Conservation (phyloP, 2,888 invertebrate genomes). For the Oxystoma pomonae region DNA sequence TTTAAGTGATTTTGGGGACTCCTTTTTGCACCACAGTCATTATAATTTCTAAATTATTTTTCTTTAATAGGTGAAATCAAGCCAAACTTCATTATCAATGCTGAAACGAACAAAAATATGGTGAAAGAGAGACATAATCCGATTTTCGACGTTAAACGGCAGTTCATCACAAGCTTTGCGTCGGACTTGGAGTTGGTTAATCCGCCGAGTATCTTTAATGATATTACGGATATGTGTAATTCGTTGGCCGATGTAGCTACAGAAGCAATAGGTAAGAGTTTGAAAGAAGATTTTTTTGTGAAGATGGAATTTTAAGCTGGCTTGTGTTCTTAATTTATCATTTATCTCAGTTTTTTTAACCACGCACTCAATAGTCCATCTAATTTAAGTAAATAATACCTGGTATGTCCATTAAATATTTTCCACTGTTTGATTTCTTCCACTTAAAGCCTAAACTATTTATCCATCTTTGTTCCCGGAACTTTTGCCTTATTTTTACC, state of each 20-base stretch:
- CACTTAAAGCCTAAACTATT: too few relatives aligned
- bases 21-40: too few relatives aligned
- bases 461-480: too few relatives aligned
- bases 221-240: slow-evolving; percentile 57
- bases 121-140: slow-evolving; percentile 27
- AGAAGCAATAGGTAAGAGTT: slow-evolving; percentile 54
- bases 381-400: too few relatives aligned
- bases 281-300: slow-evolving; percentile 50
- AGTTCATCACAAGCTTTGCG: slow-evolving; percentile 43
- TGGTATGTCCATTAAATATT: too few relatives aligned
- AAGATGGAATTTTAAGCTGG: background rate
- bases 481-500: too few relatives aligned
- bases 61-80: slow-evolving; percentile 47
- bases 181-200: slow-evolving; percentile 66
- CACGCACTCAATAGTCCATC: too few relatives aligned
- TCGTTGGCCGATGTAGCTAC: slow-evolving; percentile 52
- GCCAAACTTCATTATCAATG: slow-evolving; percentile 45
- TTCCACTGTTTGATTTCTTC: too few relatives aligned
- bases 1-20: too few relatives aligned
- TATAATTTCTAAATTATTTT: background rate
- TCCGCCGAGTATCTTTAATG: slow-evolving; percentile 67
- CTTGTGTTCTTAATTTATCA: too few relatives aligned
- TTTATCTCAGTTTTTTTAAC: too few relatives aligned
- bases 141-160: slow-evolving; percentile 44
- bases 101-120: slow-evolving; percentile 33